phyloP scores from a whole-genome alignment of 2,113 vertebrate species.

The Macquaria ambigua region DNA sequence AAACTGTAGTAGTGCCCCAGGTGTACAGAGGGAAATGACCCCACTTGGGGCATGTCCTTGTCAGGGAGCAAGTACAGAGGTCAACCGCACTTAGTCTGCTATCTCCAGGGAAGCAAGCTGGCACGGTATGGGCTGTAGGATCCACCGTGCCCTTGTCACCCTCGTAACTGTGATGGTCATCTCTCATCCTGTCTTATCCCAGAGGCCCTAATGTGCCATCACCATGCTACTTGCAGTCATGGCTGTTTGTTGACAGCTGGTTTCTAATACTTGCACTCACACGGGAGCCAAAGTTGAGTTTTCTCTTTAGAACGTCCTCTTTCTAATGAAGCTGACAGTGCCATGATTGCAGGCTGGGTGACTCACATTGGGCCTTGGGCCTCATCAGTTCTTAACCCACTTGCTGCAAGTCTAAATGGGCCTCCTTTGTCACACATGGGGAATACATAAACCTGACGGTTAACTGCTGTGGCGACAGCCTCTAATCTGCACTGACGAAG shows the following conservation, averaged over 20 bases:
- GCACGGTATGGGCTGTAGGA: background rate
- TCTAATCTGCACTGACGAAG: background rate
- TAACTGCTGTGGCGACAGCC: constrained; percentile 13
- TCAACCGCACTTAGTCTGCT: constrained; percentile 28
- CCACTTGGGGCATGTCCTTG: constrained; percentile 42
- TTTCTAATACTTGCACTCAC: constrained; percentile 25
- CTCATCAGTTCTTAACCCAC: constrained; percentile 36
- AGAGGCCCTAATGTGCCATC: constrained; percentile 36
- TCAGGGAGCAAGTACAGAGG: constrained; percentile 48
- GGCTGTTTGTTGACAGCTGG: constrained; percentile 53
- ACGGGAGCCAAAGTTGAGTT: constrained; percentile 16
- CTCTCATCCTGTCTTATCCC: constrained; percentile 37
- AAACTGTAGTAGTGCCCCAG: constrained; percentile 17
- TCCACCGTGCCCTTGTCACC: background rate
- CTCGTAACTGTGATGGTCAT: constrained; percentile 40
- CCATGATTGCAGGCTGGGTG: constrained; percentile 18
- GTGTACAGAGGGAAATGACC: constrained; percentile 31
- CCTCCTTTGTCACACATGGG: constrained; percentile 19
- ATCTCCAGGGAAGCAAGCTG: constrained; percentile 54
- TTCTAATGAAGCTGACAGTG: constrained; percentile 24
- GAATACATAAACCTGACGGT: background rate
- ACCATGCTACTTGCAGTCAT: background rate
- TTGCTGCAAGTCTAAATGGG: constrained; percentile 20
- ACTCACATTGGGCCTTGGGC: constrained; percentile 20
- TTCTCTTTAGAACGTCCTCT: constrained; percentile 19